Conservation (phyloP, 2,113 vertebrate species). For the Geothlypis trichas region DNA sequence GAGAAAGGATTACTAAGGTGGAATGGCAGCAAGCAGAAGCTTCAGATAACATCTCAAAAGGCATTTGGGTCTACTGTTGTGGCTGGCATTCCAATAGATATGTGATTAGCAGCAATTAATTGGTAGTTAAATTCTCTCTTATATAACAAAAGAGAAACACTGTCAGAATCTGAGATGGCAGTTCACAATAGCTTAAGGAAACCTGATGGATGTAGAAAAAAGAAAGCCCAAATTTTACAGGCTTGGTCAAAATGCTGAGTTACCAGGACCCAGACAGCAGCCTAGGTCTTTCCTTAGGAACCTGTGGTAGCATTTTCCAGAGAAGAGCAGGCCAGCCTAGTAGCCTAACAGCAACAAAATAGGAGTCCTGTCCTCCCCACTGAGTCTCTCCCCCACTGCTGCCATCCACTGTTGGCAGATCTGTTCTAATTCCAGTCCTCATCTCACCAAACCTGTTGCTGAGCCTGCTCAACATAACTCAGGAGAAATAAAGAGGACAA, state of each 20-base stretch:
- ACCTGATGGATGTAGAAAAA: background rate
- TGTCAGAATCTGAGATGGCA: background rate
- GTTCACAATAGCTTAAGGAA: background rate
- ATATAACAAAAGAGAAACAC: background rate
- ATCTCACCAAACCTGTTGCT: background rate
- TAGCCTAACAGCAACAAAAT: background rate
- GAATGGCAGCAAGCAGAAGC: background rate
- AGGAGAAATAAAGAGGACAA: background rate
- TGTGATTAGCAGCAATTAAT: background rate
- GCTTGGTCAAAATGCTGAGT: background rate
- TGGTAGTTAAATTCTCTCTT: background rate
- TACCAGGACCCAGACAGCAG: background rate
- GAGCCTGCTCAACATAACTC: background rate
- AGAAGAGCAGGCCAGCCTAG: background rate
- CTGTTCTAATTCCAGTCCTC: background rate
- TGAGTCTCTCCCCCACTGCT: background rate
- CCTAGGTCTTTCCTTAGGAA: background rate
- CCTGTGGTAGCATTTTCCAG: background rate
- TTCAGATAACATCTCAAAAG: background rate
- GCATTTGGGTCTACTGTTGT: background rate
- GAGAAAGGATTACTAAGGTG: background rate
- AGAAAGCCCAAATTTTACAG: background rate
- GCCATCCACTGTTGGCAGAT: background rate
- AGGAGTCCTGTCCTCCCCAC: accelerated
- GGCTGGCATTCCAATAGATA: background rate